These are phyloP conservation scores for Heliothis peltigera DNA, from an alignment of 2,888 invertebrate genomes.

Conservation along the genomic window DNA sequence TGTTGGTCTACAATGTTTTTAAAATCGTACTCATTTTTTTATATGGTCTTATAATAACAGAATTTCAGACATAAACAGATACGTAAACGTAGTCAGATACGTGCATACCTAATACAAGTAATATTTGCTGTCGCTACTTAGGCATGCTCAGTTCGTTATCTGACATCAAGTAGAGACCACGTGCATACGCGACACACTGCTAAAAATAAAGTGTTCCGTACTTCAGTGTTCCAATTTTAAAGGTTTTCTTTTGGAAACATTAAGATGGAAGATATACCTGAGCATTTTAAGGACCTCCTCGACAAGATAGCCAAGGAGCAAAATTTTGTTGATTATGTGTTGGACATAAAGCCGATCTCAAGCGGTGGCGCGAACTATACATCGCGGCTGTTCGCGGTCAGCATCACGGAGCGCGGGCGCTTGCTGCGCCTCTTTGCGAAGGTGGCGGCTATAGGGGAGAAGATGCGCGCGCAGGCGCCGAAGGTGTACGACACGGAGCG, in stretches of 20 bases:
- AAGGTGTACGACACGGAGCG: conserved; percentile 70
- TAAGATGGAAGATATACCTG: conserved; percentile 37
- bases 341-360: conserved; percentile 55
- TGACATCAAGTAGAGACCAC: neutral
- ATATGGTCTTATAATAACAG: too few species aligned
- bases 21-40: too few species aligned
- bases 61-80: too few species aligned
- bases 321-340: conserved; percentile 52
- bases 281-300: conserved; percentile 38
- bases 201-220: neutral
- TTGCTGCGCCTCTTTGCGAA: conserved; percentile 73
- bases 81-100: too few species aligned
- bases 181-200: neutral
- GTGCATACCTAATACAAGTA: too few species aligned
- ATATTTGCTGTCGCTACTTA: neutral
- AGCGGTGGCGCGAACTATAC: conserved; percentile 71
- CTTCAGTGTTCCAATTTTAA: neutral
- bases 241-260: neutral
- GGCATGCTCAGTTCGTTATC: conserved; percentile 5
- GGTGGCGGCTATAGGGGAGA: conserved; percentile 70
- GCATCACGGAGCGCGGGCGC: conserved; percentile 48
- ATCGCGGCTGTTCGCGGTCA: conserved; percentile 60
- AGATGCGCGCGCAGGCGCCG: conserved; percentile 61
- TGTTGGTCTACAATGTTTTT: too few species aligned
- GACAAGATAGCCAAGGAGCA: conserved; percentile 57